phyloP scores from a whole-genome alignment of 2,113 vertebrate species.

The Corythaeola cristata region DNA sequence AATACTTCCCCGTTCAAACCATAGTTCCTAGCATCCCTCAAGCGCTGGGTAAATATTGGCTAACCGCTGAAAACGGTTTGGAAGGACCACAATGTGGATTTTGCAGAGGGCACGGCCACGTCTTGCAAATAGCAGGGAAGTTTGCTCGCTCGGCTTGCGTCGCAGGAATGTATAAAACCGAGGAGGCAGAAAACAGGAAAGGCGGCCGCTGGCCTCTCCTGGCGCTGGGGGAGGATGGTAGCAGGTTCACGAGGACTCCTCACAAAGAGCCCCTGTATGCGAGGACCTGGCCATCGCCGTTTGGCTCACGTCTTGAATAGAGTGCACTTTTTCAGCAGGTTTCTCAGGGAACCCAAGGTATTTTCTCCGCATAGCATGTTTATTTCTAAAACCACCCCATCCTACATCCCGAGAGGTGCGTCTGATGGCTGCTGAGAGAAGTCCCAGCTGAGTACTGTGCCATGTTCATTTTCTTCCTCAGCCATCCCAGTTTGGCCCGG shows the following conservation, averaged over 20 bases:
- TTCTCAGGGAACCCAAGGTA: background rate
- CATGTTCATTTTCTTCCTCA: background rate
- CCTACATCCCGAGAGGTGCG: background rate
- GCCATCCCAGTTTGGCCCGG: fast-evolving
- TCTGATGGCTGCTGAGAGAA: background rate
- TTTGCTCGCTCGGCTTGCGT: background rate
- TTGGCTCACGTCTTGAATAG: background rate
- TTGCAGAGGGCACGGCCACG: background rate
- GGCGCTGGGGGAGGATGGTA: background rate
- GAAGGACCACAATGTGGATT: background rate
- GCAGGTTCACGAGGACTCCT: background rate
- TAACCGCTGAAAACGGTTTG: constrained; percentile 1
- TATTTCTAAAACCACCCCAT: background rate
- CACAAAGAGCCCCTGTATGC: constrained; percentile 54
- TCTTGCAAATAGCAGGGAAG: background rate
- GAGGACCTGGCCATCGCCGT: background rate
- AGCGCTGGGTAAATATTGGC: constrained; percentile 19
- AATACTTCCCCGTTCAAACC: background rate
- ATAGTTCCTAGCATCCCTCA: background rate
- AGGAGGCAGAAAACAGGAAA: constrained; percentile 22
- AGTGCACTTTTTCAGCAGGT: constrained; percentile 8
- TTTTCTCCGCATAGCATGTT: background rate
- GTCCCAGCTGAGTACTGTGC: background rate
- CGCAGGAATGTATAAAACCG: background rate
- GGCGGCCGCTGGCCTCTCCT: background rate